Conservation (phyloP, 2,113 vertebrate genomes). For the Erinaceus europaeus region DNA sequence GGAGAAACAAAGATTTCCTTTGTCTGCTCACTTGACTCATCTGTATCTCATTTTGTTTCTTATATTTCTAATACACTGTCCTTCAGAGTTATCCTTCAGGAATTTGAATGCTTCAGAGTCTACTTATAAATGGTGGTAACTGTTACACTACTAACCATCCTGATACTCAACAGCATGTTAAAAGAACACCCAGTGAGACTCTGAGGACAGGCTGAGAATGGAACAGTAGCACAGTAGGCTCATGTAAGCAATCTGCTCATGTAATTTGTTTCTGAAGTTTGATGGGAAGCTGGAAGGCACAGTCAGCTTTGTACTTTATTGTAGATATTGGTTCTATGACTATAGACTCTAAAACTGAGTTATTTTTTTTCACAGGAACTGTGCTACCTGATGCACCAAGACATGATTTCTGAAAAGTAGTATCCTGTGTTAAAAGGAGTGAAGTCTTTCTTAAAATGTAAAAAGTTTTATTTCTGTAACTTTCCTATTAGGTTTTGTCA, state of each 20-base stretch:
- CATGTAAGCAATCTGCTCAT: background rate
- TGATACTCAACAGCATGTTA: background rate
- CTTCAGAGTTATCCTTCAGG: background rate
- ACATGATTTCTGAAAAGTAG: constrained; percentile 14
- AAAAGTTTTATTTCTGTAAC: background rate
- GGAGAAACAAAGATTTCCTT: no score
- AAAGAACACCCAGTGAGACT: background rate
- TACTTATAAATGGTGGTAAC: background rate
- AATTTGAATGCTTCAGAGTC: background rate
- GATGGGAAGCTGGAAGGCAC: background rate
- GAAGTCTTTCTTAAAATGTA: constrained; percentile 16
- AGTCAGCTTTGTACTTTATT: background rate
- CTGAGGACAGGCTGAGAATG: background rate
- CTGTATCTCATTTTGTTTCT: no score
- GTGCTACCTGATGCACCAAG: background rate
- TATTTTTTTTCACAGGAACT: background rate
- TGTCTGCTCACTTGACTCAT: no score
- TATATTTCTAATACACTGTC: background rate
- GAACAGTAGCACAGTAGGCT: background rate
- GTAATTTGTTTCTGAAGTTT: background rate
- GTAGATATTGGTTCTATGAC: background rate
- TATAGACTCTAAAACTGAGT: background rate
- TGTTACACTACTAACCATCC: background rate
- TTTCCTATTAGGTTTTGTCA: constrained; percentile 11
- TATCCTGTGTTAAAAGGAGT: background rate